A percentile compares a stretch with the other conserved stretches of the same genome.
Conservation (phyloP, 2,888 invertebrate genomes). For the Eubasilissa splendida region DNA sequence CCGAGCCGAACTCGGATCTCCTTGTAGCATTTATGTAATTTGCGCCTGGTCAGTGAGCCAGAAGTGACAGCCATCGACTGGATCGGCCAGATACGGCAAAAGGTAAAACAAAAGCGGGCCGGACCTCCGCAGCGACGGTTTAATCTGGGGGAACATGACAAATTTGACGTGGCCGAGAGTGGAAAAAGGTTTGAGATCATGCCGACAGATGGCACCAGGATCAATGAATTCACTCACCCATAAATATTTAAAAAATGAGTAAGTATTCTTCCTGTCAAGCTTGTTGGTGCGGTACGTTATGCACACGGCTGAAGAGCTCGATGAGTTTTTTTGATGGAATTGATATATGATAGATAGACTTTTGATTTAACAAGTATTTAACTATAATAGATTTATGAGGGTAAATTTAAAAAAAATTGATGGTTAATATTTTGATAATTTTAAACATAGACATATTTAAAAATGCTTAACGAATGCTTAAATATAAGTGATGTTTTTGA, state of each 20-base stretch:
- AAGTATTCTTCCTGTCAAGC: too few relatives aligned
- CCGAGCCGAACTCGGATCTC: constrained; percentile 31
- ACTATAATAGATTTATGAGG: too few relatives aligned
- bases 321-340: too few relatives aligned
- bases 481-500: too few relatives aligned
- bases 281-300: too few relatives aligned
- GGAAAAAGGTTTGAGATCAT: constrained; percentile 7
- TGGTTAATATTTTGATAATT: too few relatives aligned
- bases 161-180: constrained; percentile 43
- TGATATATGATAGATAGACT: too few relatives aligned
- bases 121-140: constrained; percentile 46
- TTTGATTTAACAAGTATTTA: too few relatives aligned
- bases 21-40: constrained; percentile 47
- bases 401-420: too few relatives aligned
- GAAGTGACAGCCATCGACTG: constrained; percentile 36
- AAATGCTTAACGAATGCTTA: too few relatives aligned
- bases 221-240: constrained; percentile 52
- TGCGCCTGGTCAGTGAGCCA: constrained; percentile 34
- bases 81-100: background rate
- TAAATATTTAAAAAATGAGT: constrained; percentile 27
- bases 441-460: too few relatives aligned
- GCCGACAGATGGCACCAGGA: constrained; percentile 44
- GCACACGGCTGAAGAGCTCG: too few relatives aligned
- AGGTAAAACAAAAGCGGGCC: constrained; percentile 1
- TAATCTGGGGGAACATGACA: constrained; percentile 51